Base-by-base conservation (phyloP, 2,113 vertebrate species). In the Platysteira castanea region DNA sequence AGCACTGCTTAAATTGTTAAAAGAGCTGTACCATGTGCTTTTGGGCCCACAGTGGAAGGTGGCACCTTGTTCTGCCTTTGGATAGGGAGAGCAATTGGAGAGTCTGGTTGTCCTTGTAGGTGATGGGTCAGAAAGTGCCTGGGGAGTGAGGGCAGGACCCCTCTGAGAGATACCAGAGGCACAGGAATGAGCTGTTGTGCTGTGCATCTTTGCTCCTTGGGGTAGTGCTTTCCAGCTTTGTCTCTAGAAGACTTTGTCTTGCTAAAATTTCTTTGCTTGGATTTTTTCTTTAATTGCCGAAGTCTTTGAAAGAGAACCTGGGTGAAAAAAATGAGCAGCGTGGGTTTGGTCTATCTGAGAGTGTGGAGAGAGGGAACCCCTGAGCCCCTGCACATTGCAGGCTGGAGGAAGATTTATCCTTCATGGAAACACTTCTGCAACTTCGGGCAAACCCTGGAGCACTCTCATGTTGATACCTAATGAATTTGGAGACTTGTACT, bases 251-350 rank as follows among this genome's bases (percentile, higher is more conserved):
- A 16, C 11, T 50, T 9, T 23, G n/a, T 47, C 44, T 53, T 74
- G 46, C 46, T 70, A 50, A 52, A 86, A 52, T 54, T 30, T 24
- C 39, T 70, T 78, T 33, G 28, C 33, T 44, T 87, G 42, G 16
- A 4, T 60, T 73, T 59, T 47, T 64, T 61, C 20, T 69, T 84
- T n/a, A 75, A 28, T 26, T 52, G 30, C 22, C 64, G 57, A 47
- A 77, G 11, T 28, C 21, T 61, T 47, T 69, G 67, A 30, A 60
- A 15, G 46, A 71, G 42, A 60, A 52, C 10, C 31, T 18, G 30
- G 11, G 19, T 50, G 54, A 22, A 41, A 23, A 23, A 30, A 82
- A 15, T 1, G 1, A 19, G 20, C 5, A 33, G 12, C 0, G 0
- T 15, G 28, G 12, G 4, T 16, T 61, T 81, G n/a, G 39, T 20